These are phyloP conservation scores for Dryoscopus gambensis DNA, from an alignment of 2,113 vertebrate species.

Conservation along the genomic window DNA sequence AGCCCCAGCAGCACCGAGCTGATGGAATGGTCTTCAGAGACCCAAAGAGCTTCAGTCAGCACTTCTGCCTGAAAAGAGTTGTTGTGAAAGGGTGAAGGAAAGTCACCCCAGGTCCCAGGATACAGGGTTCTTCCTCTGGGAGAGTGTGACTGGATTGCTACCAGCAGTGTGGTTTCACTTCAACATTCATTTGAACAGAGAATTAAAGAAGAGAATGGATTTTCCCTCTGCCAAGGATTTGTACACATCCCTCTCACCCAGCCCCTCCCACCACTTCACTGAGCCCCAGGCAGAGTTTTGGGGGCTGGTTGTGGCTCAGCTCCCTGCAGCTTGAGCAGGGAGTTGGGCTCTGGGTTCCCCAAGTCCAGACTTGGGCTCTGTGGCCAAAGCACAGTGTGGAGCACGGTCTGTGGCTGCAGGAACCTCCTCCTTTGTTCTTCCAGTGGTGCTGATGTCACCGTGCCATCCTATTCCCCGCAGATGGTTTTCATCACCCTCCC, in stretches of 20 bases:
- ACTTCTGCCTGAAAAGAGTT: not conserved
- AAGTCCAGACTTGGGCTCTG: not conserved
- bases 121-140: not conserved
- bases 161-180: not conserved
- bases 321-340: not conserved
- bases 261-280: not conserved
- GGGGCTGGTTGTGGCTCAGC: not conserved
- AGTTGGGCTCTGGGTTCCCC: not conserved
- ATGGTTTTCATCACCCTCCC: not conserved
- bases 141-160: not conserved
- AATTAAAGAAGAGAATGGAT: not conserved
- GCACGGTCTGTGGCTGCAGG: not conserved
- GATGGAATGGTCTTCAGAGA: slow-evolving; percentile 43
- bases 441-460: not conserved
- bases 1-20: not conserved
- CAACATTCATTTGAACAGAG: not conserved
- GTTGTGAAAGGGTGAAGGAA: not conserved
- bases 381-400: not conserved
- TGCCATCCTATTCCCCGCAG: not conserved
- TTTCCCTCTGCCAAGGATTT: not conserved
- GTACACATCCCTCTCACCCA: not conserved
- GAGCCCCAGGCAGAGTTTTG: not conserved
- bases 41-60: slow-evolving; percentile 35
- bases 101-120: not conserved
- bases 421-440: not conserved